These are phyloP conservation scores for Phoenicopterus ruber DNA, from an alignment of 2,113 vertebrate species.

Conservation along the genomic window DNA sequence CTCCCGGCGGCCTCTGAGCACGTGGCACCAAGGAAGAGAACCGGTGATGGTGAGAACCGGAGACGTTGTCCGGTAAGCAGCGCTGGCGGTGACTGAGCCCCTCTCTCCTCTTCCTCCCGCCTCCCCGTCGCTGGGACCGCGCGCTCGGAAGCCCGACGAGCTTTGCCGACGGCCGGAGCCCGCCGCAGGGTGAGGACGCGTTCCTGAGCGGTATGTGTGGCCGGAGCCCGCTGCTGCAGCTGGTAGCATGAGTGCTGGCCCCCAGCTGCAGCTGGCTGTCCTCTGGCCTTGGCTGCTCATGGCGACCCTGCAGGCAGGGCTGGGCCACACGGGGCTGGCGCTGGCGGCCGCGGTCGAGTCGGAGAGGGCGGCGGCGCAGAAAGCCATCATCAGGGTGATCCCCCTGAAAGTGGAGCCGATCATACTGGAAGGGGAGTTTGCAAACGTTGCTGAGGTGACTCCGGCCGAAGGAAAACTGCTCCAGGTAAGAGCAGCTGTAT, in stretches of 20 bases:
- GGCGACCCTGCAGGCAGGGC: slow-evolving; percentile 88
- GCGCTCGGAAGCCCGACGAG: background rate
- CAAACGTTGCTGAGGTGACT: slow-evolving; percentile 82
- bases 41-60: background rate
- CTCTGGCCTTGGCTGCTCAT: slow-evolving; percentile 97
- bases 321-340: slow-evolving; percentile 82
- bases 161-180: background rate
- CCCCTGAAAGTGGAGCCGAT: slow-evolving; percentile 87
- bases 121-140: background rate
- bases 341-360: slow-evolving; percentile 79
- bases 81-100: background rate
- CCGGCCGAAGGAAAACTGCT: slow-evolving; percentile 91
- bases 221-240: slow-evolving; percentile 82
- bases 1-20: slow-evolving; percentile 46
- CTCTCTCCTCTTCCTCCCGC: background rate
- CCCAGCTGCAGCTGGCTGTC: slow-evolving; percentile 90
- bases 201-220: slow-evolving; percentile 89
- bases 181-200: slow-evolving; percentile 47
- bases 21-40: slow-evolving; percentile 19
- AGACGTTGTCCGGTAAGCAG: background rate
- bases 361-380: slow-evolving; percentile 80
- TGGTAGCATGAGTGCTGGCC: slow-evolving; percentile 93
- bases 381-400: slow-evolving; percentile 89
- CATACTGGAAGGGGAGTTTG: slow-evolving; percentile 90
- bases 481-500: slow-evolving; percentile 81